Conservation (phyloP, 2,797 vertebrate genomes). For the Rachycentron canadum region DNA sequence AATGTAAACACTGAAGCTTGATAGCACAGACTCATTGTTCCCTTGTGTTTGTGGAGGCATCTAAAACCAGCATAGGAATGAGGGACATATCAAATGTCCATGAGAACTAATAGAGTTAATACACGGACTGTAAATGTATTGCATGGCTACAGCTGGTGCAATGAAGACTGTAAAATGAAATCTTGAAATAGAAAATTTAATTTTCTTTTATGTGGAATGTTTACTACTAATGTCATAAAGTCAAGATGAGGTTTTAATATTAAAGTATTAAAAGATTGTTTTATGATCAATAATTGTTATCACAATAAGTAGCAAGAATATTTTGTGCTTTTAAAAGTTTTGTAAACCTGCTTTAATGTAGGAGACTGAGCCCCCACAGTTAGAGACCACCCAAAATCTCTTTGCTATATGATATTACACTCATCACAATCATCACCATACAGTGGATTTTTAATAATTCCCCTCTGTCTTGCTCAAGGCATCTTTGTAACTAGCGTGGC, state of each 20-base stretch:
- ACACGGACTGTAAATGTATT: neutral
- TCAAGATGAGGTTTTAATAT: neutral
- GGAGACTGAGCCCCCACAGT: neutral
- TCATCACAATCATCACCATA: slow-evolving; percentile 7
- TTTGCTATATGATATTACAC: neutral
- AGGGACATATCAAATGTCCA: neutral
- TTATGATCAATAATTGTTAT: neutral
- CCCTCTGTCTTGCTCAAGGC: slow-evolving; percentile 23
- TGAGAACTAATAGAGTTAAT: neutral
- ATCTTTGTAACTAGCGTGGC: neutral
- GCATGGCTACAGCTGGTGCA: neutral
- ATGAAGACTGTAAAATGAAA: neutral
- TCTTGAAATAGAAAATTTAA: neutral
- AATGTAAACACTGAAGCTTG: neutral
- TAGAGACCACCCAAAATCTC: neutral
- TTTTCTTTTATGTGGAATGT: neutral
- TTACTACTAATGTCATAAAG: neutral
- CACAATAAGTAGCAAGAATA: neutral
- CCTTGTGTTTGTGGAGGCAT: too few relatives aligned
- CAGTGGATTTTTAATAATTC: slow-evolving; percentile 8
- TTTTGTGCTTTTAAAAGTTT: neutral
- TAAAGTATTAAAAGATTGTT: neutral
- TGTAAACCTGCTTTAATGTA: neutral
- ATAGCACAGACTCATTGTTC: neutral
- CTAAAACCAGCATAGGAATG: neutral